Conservation (phyloP, 2,113 vertebrate species). For the Erythrocercus mccallii region DNA sequence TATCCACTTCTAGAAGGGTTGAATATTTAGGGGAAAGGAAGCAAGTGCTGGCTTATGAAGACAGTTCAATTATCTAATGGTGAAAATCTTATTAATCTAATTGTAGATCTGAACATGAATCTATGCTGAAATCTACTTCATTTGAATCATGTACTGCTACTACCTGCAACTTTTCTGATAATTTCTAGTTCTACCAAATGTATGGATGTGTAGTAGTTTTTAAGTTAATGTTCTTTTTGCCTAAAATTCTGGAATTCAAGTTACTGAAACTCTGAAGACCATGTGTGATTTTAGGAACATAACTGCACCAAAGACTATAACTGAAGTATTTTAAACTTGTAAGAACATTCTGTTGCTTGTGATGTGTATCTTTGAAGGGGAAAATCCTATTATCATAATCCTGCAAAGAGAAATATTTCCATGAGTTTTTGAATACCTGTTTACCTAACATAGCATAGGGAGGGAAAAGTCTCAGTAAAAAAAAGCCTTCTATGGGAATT, state of each 20-base stretch:
- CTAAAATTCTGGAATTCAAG: background rate
- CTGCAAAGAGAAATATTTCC: background rate
- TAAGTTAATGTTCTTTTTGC: background rate
- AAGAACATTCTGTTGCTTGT: background rate
- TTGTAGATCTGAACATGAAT: background rate
- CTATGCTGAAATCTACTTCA: background rate
- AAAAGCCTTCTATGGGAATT: background rate
- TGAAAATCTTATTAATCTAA: background rate
- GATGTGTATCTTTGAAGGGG: background rate
- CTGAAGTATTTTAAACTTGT: background rate
- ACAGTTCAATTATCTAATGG: background rate
- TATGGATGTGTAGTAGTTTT: background rate
- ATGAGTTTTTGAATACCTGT: background rate
- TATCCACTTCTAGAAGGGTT: background rate
- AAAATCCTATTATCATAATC: background rate
- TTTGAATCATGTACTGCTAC: background rate
- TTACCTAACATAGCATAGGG: background rate
- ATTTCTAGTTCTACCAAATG: background rate
- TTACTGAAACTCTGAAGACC: background rate
- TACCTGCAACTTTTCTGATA: background rate
- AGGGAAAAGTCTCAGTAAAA: background rate
- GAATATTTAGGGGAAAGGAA: background rate
- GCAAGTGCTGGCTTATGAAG: background rate
- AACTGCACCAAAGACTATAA: background rate
- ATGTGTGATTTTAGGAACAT: background rate